Percentiles rank a stretch among this genome's conserved stretches.
Conservation (phyloP, 1,140 invertebrate genomes). For the Plutomurus gul region DNA sequence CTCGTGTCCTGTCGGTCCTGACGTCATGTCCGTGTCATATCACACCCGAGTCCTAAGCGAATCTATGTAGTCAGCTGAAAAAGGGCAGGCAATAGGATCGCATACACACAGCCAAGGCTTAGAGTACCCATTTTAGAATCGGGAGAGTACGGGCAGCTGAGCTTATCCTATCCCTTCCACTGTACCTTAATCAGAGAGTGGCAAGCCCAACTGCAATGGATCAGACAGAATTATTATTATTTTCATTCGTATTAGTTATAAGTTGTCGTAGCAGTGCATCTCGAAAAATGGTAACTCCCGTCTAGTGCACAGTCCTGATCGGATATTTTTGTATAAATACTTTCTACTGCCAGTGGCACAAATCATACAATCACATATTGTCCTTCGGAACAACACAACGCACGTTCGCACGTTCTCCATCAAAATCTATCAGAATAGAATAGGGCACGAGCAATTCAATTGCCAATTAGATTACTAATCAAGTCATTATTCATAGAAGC, state of each 20-base stretch:
- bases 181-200: constrained; percentile 2
- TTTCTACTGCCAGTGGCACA: neutral
- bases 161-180: neutral
- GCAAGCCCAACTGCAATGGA: neutral
- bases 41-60: neutral
- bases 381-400: constrained; percentile 22
- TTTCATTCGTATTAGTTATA: neutral
- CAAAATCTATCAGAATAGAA: neutral
- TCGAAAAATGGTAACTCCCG: neutral
- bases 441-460: neutral
- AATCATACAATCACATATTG: constrained; percentile 17
- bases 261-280: neutral
- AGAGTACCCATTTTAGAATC: neutral
- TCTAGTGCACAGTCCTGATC: neutral
- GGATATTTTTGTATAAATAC: constrained; percentile 8
- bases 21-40: neutral
- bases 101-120: neutral
- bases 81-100: neutral
- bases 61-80: constrained; percentile 12
- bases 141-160: constrained; percentile 2
- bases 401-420: constrained; percentile 32
- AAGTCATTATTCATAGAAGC: neutral
- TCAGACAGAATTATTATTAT: neutral
- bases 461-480: neutral
- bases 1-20: no score